Evolutionary conservation across 2,797 vertebrate genomes (phyloP).

Genomic region (Bradypodion pumilum): DNA sequence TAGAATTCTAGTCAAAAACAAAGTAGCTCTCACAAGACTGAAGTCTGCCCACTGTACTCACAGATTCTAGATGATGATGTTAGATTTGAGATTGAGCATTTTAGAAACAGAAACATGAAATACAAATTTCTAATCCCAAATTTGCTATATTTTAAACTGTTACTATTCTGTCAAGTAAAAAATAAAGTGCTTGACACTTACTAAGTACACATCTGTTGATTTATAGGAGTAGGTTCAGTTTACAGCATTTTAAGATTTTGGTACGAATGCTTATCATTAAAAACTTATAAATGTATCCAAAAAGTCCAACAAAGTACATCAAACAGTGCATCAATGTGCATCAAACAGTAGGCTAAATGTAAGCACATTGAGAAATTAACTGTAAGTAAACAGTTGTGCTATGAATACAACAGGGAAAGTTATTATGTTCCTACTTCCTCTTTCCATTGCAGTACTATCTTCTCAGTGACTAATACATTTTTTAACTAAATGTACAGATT

Average conservation of each 20-base stretch:
- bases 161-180: conserved; percentile 57
- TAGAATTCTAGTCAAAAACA: not conserved
- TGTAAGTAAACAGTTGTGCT: conserved; percentile 59
- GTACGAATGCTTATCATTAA: conserved; percentile 24
- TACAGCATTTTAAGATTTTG: not conserved
- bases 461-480: not conserved
- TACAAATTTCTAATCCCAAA: conserved; percentile 48
- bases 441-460: conserved; percentile 3
- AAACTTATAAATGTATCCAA: not conserved
- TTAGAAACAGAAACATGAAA: conserved; percentile 59
- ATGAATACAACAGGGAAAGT: conserved; percentile 34
- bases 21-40: not conserved
- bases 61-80: conserved; percentile 49
- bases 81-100: conserved; percentile 58
- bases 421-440: not conserved
- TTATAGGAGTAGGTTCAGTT: conserved; percentile 15
- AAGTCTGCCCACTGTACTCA: conserved; percentile 39
- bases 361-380: conserved; percentile 47
- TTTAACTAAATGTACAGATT: not conserved
- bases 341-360: not conserved
- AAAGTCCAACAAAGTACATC: not conserved
- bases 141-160: conserved; percentile 46
- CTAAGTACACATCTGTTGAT: not conserved
- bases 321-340: not conserved
- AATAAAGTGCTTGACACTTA: not conserved